Base-by-base conservation (phyloP, 2,797 vertebrate genomes). In the Darevskia nairensis region DNA sequence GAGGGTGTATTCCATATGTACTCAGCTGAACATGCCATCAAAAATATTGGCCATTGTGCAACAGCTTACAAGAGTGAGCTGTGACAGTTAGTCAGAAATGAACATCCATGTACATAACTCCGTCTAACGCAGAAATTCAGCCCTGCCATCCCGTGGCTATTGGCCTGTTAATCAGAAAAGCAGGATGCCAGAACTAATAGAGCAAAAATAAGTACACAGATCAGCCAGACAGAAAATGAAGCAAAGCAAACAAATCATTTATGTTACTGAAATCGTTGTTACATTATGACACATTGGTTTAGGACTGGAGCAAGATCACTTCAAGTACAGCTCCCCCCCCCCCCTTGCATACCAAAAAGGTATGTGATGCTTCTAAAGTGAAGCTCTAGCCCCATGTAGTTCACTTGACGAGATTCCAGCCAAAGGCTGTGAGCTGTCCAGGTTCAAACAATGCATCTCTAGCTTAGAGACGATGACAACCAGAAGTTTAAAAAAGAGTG, bases 1-100 rank as follows among this genome's bases (percentile, higher is more conserved):
- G 5, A 6, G 59, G 19, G 59, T 35, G 50, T 59, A 84, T 39
- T n/a, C 50, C 29, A 79, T 86, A 89, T 83, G 90, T 64, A 44
- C 50, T 90, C 90, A 91, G 86, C 39, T 77, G 74, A 76, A 68
- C 89, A 87, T 92, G 84, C 86, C 93, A 91, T 89, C 66, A 88
- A 89, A 61, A 92, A 41, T 76, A 88, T 46, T 88, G 80, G 89
- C 44, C 76, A 25, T 74, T 44, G 29, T 69, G 55, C 71, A 85
- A 59, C 15, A 81, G 78, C 71, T 50, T 77, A 77, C 68, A 81
- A 76, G 77, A 35, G 29, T 39, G 71, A 81, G 46, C 71, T 90
- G 44, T 69, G 71, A 81, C 61, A 88, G 72, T 23, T 50, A 89
- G 41, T 89, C 35, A 79, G 50, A 76, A 85, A 88, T 88, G 69